Conservation (phyloP, 35 echinoderm and acorn worm genomes). For the Heliocidaris tuberculata region DNA sequence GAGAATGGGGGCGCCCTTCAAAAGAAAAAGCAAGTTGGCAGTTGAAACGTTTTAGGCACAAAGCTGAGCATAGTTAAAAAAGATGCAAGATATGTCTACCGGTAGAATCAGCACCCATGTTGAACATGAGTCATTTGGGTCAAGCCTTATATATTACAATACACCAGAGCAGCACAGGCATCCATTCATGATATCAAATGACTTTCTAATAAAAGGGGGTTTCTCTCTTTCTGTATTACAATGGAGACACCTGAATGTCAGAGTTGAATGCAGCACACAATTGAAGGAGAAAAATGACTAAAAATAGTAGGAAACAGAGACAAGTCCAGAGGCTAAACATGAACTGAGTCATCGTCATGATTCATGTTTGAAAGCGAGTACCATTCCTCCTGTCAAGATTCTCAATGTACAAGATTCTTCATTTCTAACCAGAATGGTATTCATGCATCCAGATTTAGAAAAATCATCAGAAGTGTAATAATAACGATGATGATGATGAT, state of each 20-base stretch:
- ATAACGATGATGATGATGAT: background rate
- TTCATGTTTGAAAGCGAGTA: background rate
- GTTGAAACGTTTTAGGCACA: background rate
- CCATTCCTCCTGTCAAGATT: background rate
- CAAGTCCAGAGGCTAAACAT: background rate
- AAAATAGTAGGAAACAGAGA: background rate
- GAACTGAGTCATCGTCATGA: background rate
- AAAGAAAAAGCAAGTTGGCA: background rate
- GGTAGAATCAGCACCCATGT: background rate
- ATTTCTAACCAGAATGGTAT: background rate
- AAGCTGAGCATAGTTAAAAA: background rate
- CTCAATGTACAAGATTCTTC: background rate
- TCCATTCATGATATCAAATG: background rate
- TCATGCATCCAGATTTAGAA: background rate
- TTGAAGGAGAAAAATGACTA: background rate
- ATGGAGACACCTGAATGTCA: conserved; percentile 1
- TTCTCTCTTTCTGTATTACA: background rate
- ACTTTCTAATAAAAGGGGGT: background rate
- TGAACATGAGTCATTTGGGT: background rate
- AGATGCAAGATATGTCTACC: background rate
- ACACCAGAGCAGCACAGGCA: background rate
- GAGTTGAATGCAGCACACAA: background rate
- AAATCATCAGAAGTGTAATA: background rate
- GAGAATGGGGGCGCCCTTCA: too few species aligned
- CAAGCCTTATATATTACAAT: background rate